Base-by-base conservation (phyloP, 2,888 invertebrate species). In the Cheilosia grossa region DNA sequence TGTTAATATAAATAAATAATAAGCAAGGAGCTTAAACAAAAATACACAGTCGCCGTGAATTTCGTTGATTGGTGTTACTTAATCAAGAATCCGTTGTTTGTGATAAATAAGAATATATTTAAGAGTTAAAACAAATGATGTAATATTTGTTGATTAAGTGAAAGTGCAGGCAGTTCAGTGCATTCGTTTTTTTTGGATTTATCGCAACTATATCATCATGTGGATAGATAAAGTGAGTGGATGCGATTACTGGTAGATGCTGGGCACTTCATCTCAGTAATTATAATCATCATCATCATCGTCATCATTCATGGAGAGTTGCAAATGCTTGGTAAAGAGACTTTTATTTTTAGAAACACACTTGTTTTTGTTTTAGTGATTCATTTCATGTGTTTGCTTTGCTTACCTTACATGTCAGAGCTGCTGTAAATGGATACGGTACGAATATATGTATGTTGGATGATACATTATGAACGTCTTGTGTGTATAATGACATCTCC, bases 141-240 rank as follows among this genome's bases (percentile, higher is more conserved):
- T 21, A 24, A 24, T 33, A 7, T 30, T 17, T 7, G 13, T 42
- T 21, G 5, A 13, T 40, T 15, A 27, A n/a, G 27, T 40, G 37
- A 37, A 17, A 21, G 37, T 37, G 33, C 37, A 58, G n/a, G n/a
- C 2, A 21, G 19, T 40, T 15, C 1, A 53, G 42, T 21, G 51
- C 13, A 24, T 51, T 58, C 21, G 13, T 17, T 30, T 40, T 9
- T 19, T 27, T 27, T 30, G 49, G 33, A 49, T 49, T 19, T 21
- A 47, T 30, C 13, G 13, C 27, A 59, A 42, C 27, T 15, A 3
- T 30, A 66, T 61, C 40, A 54, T 56, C 75, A 81, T 81, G 81
- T 81, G 80, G 80, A 66, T 80, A n/a, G 80, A 80, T 49, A 80
- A 80, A 80, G 80, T 80, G 80, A 80, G 80, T 80, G 30, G 21